Evolutionary conservation across 2,113 vertebrate genomes (phyloP).

Genomic region (Formicarius rufipectus): DNA sequence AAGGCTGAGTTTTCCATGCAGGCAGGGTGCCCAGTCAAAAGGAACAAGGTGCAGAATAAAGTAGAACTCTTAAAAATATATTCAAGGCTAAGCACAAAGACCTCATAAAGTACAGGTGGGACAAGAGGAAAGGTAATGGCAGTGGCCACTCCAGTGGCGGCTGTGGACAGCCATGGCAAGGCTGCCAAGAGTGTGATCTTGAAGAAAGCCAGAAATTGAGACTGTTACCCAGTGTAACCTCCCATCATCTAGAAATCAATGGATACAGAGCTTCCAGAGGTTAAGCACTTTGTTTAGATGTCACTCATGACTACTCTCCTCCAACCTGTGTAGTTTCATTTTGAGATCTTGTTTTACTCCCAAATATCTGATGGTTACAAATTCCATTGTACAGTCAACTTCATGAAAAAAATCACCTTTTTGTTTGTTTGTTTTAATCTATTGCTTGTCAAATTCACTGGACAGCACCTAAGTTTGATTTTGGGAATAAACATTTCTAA

Average conservation of each 20-base stretch:
- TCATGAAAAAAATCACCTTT: rapidly evolving
- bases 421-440: not conserved
- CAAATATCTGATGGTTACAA: not conserved
- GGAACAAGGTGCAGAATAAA: not conserved
- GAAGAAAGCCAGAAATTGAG: not conserved
- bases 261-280: not conserved
- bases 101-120: rapidly evolving
- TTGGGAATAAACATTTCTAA: not conserved
- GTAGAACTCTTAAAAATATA: not conserved
- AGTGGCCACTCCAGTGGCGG: not conserved
- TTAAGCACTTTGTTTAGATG: not conserved
- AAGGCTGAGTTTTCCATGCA: not conserved
- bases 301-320: not conserved
- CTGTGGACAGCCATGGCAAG: not conserved
- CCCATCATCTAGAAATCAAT: not conserved
- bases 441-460: not conserved
- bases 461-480: not conserved
- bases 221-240: not conserved
- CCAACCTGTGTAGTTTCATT: not conserved
- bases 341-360: not conserved
- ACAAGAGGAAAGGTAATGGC: not conserved
- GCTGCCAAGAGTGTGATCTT: not conserved
- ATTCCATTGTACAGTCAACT: not conserved
- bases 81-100: not conserved
- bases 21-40: not conserved